A percentile compares a stretch with the other conserved stretches of the same genome.
phyloP scores from a whole-genome alignment of 2,797 vertebrate species.

The Myotis findleyi region DNA sequence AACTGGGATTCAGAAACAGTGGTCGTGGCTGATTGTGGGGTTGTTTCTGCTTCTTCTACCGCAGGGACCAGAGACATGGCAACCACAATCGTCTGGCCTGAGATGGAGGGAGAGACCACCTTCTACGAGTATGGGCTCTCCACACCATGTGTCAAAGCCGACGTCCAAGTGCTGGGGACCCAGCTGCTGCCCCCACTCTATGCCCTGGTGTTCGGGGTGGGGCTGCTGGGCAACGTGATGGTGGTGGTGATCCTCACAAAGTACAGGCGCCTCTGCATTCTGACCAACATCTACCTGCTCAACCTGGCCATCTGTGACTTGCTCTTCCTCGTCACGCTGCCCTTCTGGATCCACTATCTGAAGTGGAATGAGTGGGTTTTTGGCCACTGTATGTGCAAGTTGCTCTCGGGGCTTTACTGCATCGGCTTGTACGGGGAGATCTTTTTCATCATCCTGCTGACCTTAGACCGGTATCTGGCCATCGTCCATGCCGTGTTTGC shows the following conservation, averaged over 20 bases:
- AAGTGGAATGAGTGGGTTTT: conserved; percentile 86
- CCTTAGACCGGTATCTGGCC: conserved; percentile 91
- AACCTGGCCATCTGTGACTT: conserved; percentile 91
- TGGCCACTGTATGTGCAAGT: conserved; percentile 88
- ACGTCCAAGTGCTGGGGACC: background rate
- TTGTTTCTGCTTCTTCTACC: conserved; percentile 1
- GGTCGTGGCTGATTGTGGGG: background rate
- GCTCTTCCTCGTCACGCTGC: conserved; percentile 88
- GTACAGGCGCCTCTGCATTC: conserved; percentile 85
- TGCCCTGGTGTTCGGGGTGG: conserved; percentile 87
- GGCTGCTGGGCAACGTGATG: conserved; percentile 88
- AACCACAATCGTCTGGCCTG: fast-evolving
- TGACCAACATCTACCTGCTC: conserved; percentile 91
- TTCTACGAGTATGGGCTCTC: background rate
- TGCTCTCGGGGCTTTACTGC: conserved; percentile 86
- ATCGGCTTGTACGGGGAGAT: conserved; percentile 89
- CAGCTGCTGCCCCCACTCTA: conserved; percentile 87
- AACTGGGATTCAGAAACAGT: background rate
- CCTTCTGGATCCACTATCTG: conserved; percentile 89
- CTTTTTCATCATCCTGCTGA: conserved; percentile 91
- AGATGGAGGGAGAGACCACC: conserved; percentile 23
- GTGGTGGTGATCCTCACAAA: conserved; percentile 89
- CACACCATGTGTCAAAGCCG: conserved; percentile 51
- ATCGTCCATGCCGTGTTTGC: conserved; percentile 90
- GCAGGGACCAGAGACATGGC: conserved; percentile 48